Evolutionary conservation across 2,113 vertebrate genomes (phyloP), one percentile per base, ranked within the genome.

Genomic region (Porphyrio hochstetteri): DNA sequence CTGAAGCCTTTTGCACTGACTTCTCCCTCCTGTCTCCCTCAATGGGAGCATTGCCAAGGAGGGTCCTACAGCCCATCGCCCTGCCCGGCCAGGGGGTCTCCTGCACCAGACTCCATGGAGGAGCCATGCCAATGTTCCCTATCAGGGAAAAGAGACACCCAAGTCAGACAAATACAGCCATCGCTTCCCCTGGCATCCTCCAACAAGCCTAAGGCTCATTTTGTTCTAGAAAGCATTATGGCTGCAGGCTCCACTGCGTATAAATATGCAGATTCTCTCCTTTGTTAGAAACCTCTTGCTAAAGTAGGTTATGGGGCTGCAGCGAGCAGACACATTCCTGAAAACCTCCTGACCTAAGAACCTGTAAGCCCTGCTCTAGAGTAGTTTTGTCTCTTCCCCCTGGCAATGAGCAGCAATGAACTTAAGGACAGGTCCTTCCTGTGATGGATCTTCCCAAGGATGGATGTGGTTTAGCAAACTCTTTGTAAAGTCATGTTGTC

Each of bases 381-480:
- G 13, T 21, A 48, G 40, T 17, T 74, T 48, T 55, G 24, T 33
- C 7, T 64, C 59, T 35, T 56, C 17, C 20, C 23, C 1, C 0
- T 1, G 8, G 57, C 1, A 18, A 64, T 74, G 55, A 64, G 12
- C 71, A 83, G 29, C 44, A 35, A 11, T 13, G 55, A 86, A 48
- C 53, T 94, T 7, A 4, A 83, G 40, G 42, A 48, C 31, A 42
- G 23, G 5, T 13, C 18, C 52, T 13, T 88, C 56, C 52, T 0
- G 1, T 0, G 0, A 44, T 9, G 24, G 15, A 25, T 65, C 69
- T 64, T 69, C 44, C 36, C 72, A 65, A 56, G 29, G 48, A 88
- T 3, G 9, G 38, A 57, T 3, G 29, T 2, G 12, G 35, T 38
- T 77, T 56, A 69, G 44, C 40, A 71, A 69, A 59, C 18, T 48